Base-by-base conservation (phyloP, 2,113 vertebrate genomes). In the Myodes glareolus region DNA sequence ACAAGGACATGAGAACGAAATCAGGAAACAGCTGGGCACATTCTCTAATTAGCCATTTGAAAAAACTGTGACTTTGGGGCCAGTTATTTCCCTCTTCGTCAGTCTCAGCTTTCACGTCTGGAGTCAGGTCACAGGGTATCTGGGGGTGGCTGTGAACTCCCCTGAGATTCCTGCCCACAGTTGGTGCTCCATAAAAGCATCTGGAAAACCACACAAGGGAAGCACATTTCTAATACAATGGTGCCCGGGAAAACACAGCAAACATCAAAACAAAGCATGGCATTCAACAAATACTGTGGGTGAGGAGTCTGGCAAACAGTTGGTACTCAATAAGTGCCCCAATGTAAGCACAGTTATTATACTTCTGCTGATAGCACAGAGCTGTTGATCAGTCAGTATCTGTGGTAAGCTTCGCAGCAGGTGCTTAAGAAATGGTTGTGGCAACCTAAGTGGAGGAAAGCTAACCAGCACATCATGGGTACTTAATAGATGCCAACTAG, bases 161-260 rank as follows among this genome's bases (percentile, higher is more conserved):
- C 3, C 1, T 1, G 1, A 55, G 50, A 39, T 27, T 1, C 36
- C 10, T n/a, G 14, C 82, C 86, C 47, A 65, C 63, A 33, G 63
- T 4, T 0, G 16, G 90, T 0, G 13, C 50, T 85, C 21, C 65
- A 73, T 55, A 70, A 45, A 21, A 47, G 72, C 72, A 9, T 52
- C 6, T 3, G 39, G 72, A 72, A 86, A 68, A 23, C 31, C 50
- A 82, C 6, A 50, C 75, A 23, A 7, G 10, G 58, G 58, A 84
- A 45, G 10, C 0, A 1, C 19, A 6, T 23, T n/a, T 12, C 29
- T 47, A 29, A 72, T 17, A 5, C 0, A 16, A 58, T 0, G 0
- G 8, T 25, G 58, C 31, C 39, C 29, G 5, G 39, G 42, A n/a
- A 93, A 47, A 7, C 19, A 11, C 19, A 12, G 52, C 5, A 21